phyloP scores from a whole-genome alignment of 1,140 invertebrate genomes.

The Bradysia coprophila region DNA sequence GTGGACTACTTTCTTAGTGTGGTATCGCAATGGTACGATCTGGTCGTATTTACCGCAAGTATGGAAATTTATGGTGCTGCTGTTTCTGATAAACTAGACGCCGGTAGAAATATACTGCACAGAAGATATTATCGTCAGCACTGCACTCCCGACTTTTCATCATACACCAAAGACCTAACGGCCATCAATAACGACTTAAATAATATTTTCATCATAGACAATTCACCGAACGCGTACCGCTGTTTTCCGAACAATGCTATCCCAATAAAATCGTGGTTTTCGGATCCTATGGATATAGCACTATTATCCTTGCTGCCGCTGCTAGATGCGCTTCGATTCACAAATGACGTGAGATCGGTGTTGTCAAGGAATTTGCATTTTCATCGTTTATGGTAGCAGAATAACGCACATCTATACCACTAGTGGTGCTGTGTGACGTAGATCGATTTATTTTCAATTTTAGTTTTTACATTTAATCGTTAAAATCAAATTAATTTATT shows the following conservation, averaged over 20 bases:
- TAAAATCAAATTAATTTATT: too few relatives aligned
- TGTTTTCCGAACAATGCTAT: slow-evolving; percentile 92
- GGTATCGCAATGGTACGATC: slow-evolving; percentile 93
- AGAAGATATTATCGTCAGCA: slow-evolving; percentile 61
- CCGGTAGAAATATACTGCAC: slow-evolving; percentile 79
- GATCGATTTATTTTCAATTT: too few relatives aligned
- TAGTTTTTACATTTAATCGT: too few relatives aligned
- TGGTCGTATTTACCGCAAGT: slow-evolving; percentile 96
- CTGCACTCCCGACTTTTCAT: slow-evolving; percentile 92
- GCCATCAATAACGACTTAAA: slow-evolving; percentile 91
- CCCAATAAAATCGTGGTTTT: slow-evolving; percentile 99
- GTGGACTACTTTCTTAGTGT: slow-evolving; percentile 98
- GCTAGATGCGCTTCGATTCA: slow-evolving; percentile 91
- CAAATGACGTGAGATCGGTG: slow-evolving; percentile 90
- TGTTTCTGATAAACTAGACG: slow-evolving; percentile 95
- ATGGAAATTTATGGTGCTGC: slow-evolving; percentile 99
- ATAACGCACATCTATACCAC: too few relatives aligned
- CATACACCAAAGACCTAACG: slow-evolving; percentile 95
- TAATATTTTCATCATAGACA: slow-evolving; percentile 97
- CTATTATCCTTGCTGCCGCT: slow-evolving; percentile 92
- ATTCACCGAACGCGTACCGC: slow-evolving; percentile 96
- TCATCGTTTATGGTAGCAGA: slow-evolving; percentile 48
- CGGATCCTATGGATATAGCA: slow-evolving; percentile 90
- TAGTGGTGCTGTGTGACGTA: too few relatives aligned
- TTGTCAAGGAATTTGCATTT: slow-evolving; percentile 81